Evolutionary conservation across 2,888 invertebrate genomes (phyloP).

Genomic region (Halocaridina rubra): DNA sequence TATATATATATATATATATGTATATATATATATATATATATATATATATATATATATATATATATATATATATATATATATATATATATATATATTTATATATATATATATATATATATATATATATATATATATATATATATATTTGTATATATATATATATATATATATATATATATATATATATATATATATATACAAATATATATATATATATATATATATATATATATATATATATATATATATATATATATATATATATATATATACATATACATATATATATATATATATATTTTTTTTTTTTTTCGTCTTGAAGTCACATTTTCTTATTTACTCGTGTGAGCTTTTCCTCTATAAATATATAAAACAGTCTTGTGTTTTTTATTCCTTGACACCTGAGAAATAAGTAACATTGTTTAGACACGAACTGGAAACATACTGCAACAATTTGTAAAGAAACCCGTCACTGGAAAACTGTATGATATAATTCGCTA

Average conservation of each 20-base stretch:
- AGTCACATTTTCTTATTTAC: no score
- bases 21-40: neutral
- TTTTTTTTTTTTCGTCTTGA: no score
- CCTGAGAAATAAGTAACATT: no score
- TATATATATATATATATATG: neutral
- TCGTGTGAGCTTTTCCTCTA: no score
- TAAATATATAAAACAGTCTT: no score
- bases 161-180: conserved; percentile 7
- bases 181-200: neutral
- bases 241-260: neutral
- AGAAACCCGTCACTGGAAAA: no score
- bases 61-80: neutral
- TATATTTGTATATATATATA: neutral
- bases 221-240: neutral
- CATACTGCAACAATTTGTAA: no score
- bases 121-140: conserved; percentile 1
- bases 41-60: neutral
- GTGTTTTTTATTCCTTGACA: no score
- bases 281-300: neutral
- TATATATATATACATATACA: neutral
- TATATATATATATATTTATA: conserved; percentile 4
- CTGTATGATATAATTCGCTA: no score
- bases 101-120: conserved; percentile 21
- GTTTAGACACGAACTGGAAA: no score
- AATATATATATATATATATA: neutral